These are phyloP conservation scores for Anolis sagrei DNA, from an alignment of 2,113 vertebrate species.

Conservation along the genomic window DNA sequence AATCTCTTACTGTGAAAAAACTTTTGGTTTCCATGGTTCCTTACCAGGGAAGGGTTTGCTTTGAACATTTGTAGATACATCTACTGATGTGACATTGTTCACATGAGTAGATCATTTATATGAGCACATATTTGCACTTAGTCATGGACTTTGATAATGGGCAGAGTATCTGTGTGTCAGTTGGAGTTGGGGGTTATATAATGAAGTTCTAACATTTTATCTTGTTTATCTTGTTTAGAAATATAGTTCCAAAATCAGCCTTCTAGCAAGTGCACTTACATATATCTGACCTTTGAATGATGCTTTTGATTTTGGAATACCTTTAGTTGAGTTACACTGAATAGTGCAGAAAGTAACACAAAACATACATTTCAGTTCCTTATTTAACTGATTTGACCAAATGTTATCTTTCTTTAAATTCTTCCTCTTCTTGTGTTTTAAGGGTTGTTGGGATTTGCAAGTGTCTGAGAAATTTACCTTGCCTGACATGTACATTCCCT, in stretches of 20 bases:
- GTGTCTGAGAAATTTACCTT: too few relatives aligned
- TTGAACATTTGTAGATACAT: neutral
- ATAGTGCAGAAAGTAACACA: constrained; percentile 41
- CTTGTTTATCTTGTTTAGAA: neutral
- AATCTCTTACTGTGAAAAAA: neutral
- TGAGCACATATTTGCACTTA: neutral
- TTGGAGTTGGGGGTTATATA: neutral
- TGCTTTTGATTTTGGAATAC: constrained; percentile 47
- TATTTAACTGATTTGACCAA: constrained; percentile 53
- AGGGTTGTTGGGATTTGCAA: neutral
- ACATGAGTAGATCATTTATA: neutral
- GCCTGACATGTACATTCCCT: too few relatives aligned
- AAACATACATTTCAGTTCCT: neutral
- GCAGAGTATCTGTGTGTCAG: neutral
- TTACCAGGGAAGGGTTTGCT: neutral
- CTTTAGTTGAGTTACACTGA: constrained; percentile 49
- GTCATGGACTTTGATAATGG: neutral
- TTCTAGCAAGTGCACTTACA: constrained; percentile 52
- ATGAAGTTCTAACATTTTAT: neutral
- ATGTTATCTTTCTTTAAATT: constrained; percentile 76
- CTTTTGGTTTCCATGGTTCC: neutral
- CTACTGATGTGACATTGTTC: neutral
- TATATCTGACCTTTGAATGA: constrained; percentile 43
- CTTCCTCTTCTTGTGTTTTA: constrained; percentile 75
- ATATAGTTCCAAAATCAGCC: constrained; percentile 46